Evolutionary conservation across 92 coral and sea anemone genomes (phyloP).

Genomic region (Micromussa lordhowensis): DNA sequence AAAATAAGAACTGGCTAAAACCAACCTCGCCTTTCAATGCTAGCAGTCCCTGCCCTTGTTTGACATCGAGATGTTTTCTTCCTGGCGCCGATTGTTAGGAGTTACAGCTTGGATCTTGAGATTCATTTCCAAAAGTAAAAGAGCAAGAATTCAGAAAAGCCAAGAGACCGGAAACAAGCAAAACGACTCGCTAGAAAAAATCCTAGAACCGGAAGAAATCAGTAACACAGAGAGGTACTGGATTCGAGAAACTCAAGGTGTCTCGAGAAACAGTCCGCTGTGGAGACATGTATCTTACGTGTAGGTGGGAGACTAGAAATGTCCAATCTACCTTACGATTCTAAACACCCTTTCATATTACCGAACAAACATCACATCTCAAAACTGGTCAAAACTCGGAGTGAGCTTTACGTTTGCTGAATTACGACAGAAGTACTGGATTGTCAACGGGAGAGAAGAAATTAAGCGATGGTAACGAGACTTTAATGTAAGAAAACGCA

Average conservation of each 20-base stretch:
- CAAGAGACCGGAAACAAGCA: background rate
- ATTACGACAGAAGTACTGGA: slow-evolving; percentile 65
- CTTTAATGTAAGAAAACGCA: slow-evolving; percentile 27
- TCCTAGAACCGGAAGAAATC: slow-evolving; percentile 48
- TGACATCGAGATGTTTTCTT: slow-evolving; percentile 10
- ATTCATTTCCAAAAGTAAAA: slow-evolving; percentile 1
- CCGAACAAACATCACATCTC: slow-evolving; percentile 60
- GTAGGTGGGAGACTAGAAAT: slow-evolving; percentile 68
- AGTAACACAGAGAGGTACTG: slow-evolving; percentile 52
- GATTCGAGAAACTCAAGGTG: slow-evolving; percentile 54
- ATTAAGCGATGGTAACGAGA: slow-evolving; percentile 51
- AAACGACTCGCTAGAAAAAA: slow-evolving; percentile 7
- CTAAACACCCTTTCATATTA: slow-evolving; percentile 55
- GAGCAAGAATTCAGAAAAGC: background rate
- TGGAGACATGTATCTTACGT: slow-evolving; percentile 44
- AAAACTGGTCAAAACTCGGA: slow-evolving; percentile 47
- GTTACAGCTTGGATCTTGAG: slow-evolving; percentile 9
- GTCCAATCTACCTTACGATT: slow-evolving; percentile 56
- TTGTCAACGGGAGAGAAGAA: slow-evolving; percentile 64
- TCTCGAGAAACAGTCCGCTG: slow-evolving; percentile 27
- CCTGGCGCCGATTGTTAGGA: slow-evolving; percentile 7
- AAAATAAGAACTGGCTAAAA: slow-evolving; percentile 26
- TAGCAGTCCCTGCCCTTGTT: background rate
- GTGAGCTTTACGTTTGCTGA: slow-evolving; percentile 58
- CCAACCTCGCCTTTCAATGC: background rate